phyloP scores from a whole-genome alignment of 2,797 vertebrate genomes.

The Crenuchus spilurus region DNA sequence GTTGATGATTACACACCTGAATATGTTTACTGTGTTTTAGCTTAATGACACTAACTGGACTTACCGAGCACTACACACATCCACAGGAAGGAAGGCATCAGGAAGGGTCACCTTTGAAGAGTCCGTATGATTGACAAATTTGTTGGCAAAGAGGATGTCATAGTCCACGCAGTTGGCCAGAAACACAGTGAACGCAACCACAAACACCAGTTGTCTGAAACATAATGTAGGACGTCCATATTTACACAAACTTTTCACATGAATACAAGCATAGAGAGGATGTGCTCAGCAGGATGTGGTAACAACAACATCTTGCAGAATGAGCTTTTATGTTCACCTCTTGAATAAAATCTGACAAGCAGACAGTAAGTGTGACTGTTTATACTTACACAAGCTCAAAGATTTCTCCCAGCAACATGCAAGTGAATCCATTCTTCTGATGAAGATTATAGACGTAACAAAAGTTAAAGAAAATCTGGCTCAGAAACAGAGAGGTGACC shows the following conservation, averaged over 20 bases:
- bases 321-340: not conserved
- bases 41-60: not conserved
- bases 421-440: constrained; percentile 99
- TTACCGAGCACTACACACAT: constrained; percentile 91
- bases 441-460: constrained; percentile 95
- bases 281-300: constrained; percentile 24
- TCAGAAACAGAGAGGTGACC: not conserved
- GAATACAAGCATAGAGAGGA: not conserved
- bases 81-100: constrained; percentile 91
- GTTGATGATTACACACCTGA: not conserved
- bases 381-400: constrained; percentile 95
- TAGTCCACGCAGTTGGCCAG: constrained; percentile 98
- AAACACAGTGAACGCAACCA: constrained; percentile 96
- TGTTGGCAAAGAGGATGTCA: constrained; percentile 98
- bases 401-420: constrained; percentile 96
- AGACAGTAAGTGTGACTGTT: not conserved
- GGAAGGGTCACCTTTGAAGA: constrained; percentile 94
- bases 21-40: not conserved
- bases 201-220: constrained; percentile 94
- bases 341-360: not conserved
- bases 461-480: constrained; percentile 78
- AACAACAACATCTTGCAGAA: not conserved
- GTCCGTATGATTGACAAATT: constrained; percentile 94
- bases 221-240: not conserved
- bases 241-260: not conserved